A percentile compares a stretch with the other conserved stretches of the same genome.
phyloP scores from a whole-genome alignment of 2,888 invertebrate genomes.

The Oligia fasciuncula region DNA sequence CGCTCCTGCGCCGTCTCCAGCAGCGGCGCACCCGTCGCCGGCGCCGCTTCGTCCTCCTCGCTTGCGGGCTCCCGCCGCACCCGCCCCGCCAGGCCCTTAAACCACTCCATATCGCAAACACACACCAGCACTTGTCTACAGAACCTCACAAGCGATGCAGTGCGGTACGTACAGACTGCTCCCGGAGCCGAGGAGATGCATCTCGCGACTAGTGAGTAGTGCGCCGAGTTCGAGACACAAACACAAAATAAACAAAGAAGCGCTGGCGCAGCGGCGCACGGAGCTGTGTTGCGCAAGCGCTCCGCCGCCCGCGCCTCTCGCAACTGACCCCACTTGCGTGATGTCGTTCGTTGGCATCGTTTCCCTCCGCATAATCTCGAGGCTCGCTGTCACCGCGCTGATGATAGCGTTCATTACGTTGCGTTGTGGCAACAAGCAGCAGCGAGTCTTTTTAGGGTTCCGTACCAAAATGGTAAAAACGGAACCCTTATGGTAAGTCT shows the following conservation, averaged over 20 bases:
- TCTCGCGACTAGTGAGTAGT: constrained; percentile 28
- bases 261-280: constrained; percentile 25
- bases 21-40: constrained; percentile 54
- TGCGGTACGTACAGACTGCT: constrained; percentile 5
- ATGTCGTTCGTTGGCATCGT: constrained; percentile 66
- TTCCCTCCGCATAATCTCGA: constrained; percentile 56
- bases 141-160: constrained; percentile 15
- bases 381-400: constrained; percentile 49
- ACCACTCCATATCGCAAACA: constrained; percentile 76
- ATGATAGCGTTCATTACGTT: constrained; percentile 60
- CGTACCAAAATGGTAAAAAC: no score
- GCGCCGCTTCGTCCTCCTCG: constrained; percentile 38
- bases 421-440: constrained; percentile 44
- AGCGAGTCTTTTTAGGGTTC: neutral
- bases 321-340: constrained; percentile 55
- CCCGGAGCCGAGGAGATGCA: constrained; percentile 27
- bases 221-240: constrained; percentile 19
- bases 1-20: constrained; percentile 93
- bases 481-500: no score
- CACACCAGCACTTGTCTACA: constrained; percentile 43
- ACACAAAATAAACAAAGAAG: constrained; percentile 69
- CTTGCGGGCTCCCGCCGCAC: constrained; percentile 54
- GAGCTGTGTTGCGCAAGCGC: constrained; percentile 59
- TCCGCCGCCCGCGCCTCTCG: constrained; percentile 58
- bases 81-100: constrained; percentile 73